These are phyloP conservation scores for Osmoderma eremita DNA, from an alignment of 2,888 invertebrate species.

Conservation along the genomic window DNA sequence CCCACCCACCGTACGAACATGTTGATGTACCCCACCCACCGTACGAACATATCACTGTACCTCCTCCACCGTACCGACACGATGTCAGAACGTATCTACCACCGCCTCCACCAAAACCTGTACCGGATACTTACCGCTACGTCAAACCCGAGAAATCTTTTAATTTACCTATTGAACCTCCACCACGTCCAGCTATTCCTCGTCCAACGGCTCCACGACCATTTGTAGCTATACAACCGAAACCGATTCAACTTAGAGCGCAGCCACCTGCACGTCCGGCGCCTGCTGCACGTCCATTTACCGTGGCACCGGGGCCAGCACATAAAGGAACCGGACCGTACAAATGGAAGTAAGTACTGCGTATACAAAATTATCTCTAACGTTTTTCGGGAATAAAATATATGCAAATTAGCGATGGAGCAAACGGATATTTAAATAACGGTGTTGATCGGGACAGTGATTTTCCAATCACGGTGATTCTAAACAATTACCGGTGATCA, in stretches of 20 bases:
- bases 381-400: too few species aligned
- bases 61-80: slow-evolving; percentile 16
- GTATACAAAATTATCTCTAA: too few species aligned
- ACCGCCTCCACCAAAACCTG: background rate
- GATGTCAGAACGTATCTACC: slow-evolving; percentile 3
- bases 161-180: too few species aligned
- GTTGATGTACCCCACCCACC: background rate
- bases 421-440: too few species aligned
- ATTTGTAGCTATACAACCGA: background rate
- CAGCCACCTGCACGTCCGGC: background rate
- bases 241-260: background rate
- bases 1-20: slow-evolving; percentile 15
- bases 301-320: background rate
- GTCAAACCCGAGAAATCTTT: background rate
- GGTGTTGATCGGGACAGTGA: too few species aligned
- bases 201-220: background rate
- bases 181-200: background rate
- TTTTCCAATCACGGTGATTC: too few species aligned
- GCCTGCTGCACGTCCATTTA: background rate
- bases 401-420: too few species aligned
- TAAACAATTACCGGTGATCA: too few species aligned
- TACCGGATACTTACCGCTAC: background rate
- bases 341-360: slow-evolving; percentile 59
- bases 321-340: slow-evolving; percentile 66
- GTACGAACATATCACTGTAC: slow-evolving; percentile 8